These are phyloP conservation scores for Tangara arthus DNA, from an alignment of 2,797 vertebrate genomes.

Conservation along the genomic window DNA sequence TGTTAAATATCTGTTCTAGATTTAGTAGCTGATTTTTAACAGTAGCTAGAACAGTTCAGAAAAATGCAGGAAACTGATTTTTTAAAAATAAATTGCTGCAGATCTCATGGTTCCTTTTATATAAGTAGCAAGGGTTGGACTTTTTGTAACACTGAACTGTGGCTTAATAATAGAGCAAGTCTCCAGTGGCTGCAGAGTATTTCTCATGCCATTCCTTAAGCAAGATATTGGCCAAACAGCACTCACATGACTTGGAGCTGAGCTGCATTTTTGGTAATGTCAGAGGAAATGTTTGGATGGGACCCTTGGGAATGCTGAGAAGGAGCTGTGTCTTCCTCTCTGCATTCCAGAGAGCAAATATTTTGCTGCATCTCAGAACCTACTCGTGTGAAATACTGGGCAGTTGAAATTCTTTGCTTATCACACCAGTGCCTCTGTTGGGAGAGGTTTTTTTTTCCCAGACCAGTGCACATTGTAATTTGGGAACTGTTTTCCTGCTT, in stretches of 20 bases:
- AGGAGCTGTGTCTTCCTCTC: constrained; percentile 21
- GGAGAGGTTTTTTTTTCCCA: neutral
- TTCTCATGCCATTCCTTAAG: constrained; percentile 35
- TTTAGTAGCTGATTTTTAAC: neutral
- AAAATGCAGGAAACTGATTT: neutral
- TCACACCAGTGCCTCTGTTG: neutral
- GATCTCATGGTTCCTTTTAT: neutral
- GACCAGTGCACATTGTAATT: neutral
- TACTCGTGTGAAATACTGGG: constrained; percentile 6
- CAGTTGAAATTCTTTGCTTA: constrained; percentile 3
- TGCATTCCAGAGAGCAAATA: constrained; percentile 40
- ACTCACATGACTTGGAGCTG: neutral
- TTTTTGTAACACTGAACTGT: neutral
- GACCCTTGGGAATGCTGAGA: constrained; percentile 61
- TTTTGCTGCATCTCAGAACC: constrained; percentile 23
- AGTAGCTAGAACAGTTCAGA: neutral
- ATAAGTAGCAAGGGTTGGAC: neutral
- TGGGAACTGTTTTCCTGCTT: neutral
- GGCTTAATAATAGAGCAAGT: constrained; percentile 26
- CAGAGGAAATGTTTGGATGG: neutral
- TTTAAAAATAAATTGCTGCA: neutral
- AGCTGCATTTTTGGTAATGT: constrained; percentile 1
- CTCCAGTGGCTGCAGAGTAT: constrained; percentile 22
- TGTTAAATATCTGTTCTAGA: neutral
- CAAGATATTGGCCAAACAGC: constrained; percentile 1